Percentiles rank a stretch among this genome's conserved stretches.
Conservation (phyloP, 1,140 invertebrate genomes). For the Drosophila lacertosa region DNA sequence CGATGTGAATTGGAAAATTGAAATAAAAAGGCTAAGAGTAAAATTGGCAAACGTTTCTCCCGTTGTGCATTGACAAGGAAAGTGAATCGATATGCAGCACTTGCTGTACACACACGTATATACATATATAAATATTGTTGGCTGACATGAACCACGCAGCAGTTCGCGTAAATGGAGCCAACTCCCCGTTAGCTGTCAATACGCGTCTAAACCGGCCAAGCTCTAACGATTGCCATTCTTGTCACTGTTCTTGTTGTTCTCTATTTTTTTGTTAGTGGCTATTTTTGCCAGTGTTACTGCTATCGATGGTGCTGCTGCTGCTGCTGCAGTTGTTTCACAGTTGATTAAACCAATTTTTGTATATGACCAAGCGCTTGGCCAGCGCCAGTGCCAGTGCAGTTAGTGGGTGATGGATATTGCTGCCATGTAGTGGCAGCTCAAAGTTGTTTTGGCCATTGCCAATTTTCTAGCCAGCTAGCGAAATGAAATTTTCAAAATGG, state of each 20-base stretch:
- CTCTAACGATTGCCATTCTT: conserved; percentile 60
- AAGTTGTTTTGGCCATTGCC: conserved; percentile 60
- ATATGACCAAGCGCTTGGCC: conserved; percentile 66
- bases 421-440: conserved; percentile 61
- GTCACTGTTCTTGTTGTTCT: conserved; percentile 45
- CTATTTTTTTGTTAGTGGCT: conserved; percentile 28
- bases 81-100: conserved; percentile 58
- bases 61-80: conserved; percentile 68
- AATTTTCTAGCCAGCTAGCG: conserved; percentile 60
- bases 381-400: conserved; percentile 33
- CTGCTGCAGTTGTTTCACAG: conserved; percentile 79
- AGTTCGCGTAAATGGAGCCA: conserved; percentile 34
- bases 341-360: conserved; percentile 82
- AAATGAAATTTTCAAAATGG: conserved; percentile 81
- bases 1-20: conserved; percentile 49
- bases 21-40: conserved; percentile 40
- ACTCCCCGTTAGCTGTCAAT: conserved; percentile 29
- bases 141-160: conserved; percentile 57
- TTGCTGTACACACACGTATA: background rate
- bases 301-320: conserved; percentile 2
- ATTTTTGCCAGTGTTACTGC: conserved; percentile 49
- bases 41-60: conserved; percentile 59
- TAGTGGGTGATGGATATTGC: conserved; percentile 77
- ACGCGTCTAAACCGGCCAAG: conserved; percentile 39
- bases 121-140: conserved; percentile 3